These are phyloP conservation scores for Dendrolimus punctatus DNA, from an alignment of 1,140 invertebrate genomes.

Conservation along the genomic window DNA sequence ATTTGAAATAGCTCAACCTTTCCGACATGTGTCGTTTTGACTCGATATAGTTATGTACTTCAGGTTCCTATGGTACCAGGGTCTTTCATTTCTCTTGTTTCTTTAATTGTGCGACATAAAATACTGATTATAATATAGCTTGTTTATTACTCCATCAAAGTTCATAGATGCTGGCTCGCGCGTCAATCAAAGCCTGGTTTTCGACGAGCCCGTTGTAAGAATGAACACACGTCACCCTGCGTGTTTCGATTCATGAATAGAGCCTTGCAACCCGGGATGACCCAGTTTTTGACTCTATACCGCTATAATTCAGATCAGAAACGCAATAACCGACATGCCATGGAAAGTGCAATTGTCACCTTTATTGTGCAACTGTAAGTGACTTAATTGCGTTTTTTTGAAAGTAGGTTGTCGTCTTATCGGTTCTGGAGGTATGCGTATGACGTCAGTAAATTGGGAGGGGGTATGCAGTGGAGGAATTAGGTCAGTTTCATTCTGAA, in stretches of 20 bases:
- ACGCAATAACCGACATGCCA: slow-evolving; percentile 20
- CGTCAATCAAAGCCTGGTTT: slow-evolving; percentile 26
- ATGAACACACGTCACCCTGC: slow-evolving; percentile 57
- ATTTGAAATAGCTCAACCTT: no score
- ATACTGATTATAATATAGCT: background rate
- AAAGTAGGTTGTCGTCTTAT: slow-evolving; percentile 36
- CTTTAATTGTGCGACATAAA: background rate
- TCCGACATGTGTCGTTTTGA: no score
- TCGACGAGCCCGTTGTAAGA: slow-evolving; percentile 49
- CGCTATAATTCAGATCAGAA: slow-evolving; percentile 14
- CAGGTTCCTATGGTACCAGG: no score
- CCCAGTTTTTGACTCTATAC: slow-evolving; percentile 62
- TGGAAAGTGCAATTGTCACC: slow-evolving; percentile 10
- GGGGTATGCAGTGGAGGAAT: slow-evolving; percentile 57
- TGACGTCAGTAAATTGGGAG: slow-evolving; percentile 61
- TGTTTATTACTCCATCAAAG: background rate
- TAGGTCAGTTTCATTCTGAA: slow-evolving; percentile 71
- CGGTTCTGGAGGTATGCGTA: slow-evolving; percentile 23
- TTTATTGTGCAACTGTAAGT: slow-evolving; percentile 11
- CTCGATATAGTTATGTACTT: no score
- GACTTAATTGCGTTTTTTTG: slow-evolving; percentile 14
- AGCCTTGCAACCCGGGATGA: slow-evolving; percentile 65
- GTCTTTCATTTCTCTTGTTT: no score
- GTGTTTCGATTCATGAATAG: slow-evolving; percentile 68
- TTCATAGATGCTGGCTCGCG: slow-evolving; percentile 24